These are phyloP conservation scores for Amphibalanus amphitrite DNA, from an alignment of 1,140 invertebrate species.

Conservation along the genomic window DNA sequence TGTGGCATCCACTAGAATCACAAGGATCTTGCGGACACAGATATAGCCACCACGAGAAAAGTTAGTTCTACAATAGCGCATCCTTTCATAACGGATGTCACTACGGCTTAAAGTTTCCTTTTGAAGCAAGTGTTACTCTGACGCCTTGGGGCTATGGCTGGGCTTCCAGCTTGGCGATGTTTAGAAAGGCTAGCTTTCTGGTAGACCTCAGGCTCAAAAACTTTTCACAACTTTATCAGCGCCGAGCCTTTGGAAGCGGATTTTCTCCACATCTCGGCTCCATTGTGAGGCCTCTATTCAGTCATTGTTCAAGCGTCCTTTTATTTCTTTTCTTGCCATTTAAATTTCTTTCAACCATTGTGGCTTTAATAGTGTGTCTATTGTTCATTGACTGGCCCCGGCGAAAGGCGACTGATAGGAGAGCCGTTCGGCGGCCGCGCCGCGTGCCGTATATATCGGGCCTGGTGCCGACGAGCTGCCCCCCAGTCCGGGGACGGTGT, in stretches of 20 bases:
- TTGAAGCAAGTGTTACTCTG: too few relatives aligned
- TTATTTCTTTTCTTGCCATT: slow-evolving; percentile 1
- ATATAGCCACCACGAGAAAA: too few relatives aligned
- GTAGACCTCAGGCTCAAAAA: background rate
- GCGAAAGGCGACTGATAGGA: background rate
- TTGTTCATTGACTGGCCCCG: background rate
- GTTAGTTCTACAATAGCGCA: too few relatives aligned
- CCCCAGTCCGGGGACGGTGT: background rate
- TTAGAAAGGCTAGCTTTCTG: background rate
- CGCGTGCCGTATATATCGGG: background rate
- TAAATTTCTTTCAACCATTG: slow-evolving; percentile 2
- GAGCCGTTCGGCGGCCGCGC: too few relatives aligned
- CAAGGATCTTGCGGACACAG: too few relatives aligned
- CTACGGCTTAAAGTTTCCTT: too few relatives aligned
- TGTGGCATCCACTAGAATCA: too few relatives aligned
- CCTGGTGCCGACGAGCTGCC: too few relatives aligned
- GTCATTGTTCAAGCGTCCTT: slow-evolving; percentile 1
- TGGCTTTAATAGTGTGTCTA: slow-evolving; percentile 1
- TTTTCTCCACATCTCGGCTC: background rate
- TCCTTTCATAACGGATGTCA: too few relatives aligned
- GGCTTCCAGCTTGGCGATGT: background rate
- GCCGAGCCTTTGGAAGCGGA: background rate
- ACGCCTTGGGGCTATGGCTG: too few relatives aligned
- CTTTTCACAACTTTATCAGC: background rate
- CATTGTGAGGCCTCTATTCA: background rate